These are phyloP conservation scores for Pseudococcus longispinus DNA, from an alignment of 2,888 invertebrate genomes.

Conservation along the genomic window DNA sequence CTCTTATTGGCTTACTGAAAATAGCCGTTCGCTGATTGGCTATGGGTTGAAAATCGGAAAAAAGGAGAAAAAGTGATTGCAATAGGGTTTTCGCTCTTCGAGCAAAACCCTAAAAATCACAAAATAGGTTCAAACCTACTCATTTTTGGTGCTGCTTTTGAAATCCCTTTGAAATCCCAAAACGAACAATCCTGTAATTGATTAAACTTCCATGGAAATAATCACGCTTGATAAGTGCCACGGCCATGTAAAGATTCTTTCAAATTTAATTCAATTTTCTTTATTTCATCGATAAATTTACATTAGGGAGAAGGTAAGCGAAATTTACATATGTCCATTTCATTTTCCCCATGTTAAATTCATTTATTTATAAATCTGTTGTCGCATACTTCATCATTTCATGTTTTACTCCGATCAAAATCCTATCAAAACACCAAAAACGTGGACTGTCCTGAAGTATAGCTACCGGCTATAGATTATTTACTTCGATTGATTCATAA, in stretches of 20 bases:
- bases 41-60: too few relatives aligned
- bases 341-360: neutral
- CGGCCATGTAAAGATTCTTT: conserved; percentile 18
- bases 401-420: neutral
- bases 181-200: neutral
- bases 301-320: conserved; percentile 1
- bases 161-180: too few relatives aligned
- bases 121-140: too few relatives aligned
- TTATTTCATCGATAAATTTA: neutral
- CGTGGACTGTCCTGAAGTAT: neutral
- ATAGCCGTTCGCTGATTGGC: too few relatives aligned
- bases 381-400: neutral
- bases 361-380: neutral
- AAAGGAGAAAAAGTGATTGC: too few relatives aligned
- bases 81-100: too few relatives aligned
- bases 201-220: neutral
- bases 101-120: too few relatives aligned
- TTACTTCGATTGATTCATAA: neutral
- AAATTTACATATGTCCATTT: neutral
- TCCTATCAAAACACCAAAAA: conserved; percentile 17
- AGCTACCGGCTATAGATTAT: neutral
- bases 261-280: neutral
- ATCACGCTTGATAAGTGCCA: conserved; percentile 16
- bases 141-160: too few relatives aligned
- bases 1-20: too few relatives aligned